Evolutionary conservation across 2,888 invertebrate genomes (phyloP), one percentile per base, ranked within the genome.

Genomic region (Drosophila hawaiiensis): DNA sequence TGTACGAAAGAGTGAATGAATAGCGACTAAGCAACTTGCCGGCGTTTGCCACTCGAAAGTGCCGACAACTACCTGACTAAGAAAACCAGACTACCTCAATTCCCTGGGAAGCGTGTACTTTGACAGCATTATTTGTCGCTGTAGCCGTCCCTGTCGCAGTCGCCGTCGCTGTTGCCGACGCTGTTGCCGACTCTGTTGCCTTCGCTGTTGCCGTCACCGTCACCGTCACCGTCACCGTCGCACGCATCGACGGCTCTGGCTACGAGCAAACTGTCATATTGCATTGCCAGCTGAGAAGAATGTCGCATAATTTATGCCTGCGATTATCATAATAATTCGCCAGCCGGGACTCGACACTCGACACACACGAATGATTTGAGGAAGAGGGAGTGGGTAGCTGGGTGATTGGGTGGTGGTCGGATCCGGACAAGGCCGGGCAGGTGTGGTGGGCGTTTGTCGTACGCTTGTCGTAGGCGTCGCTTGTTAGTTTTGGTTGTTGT

Each of bases 261-360:
- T 70, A 58, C 50, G 29, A 54, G 62, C 52, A 35, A 69, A 67
- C 80, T 80, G 76, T 82, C 82, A 78, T 76, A 68, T 73, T 78
- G 78, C 82, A 78, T 67, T 79, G 66, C 71, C 63, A 69, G 69
- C 71, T 60, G 60, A 41, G 63, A 68, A 67, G 69, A 73, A 71
- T 80, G 62, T 43, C 71, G 76, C 82, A 88, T 86, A 86, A 89
- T 80, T 89, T 91, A 90, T 90, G 84, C 84, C 78, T 66, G 71
- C 87, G 91, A 90, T 89, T 88, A 88, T 89, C 82, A 88, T 88
- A 88, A 88, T 89, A 90, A 90, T 84, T 82, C 67, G 84, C 80
- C 69, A 74, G 75, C 76, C 73, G 66, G 73, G 63, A 59, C 60
- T 68, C 65, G 63, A 56, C 60, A 70, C 65, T 68, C 68, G 60